Evolutionary conservation across 2,113 vertebrate species (phyloP).

Genomic region (Stictonetta naevosa): DNA sequence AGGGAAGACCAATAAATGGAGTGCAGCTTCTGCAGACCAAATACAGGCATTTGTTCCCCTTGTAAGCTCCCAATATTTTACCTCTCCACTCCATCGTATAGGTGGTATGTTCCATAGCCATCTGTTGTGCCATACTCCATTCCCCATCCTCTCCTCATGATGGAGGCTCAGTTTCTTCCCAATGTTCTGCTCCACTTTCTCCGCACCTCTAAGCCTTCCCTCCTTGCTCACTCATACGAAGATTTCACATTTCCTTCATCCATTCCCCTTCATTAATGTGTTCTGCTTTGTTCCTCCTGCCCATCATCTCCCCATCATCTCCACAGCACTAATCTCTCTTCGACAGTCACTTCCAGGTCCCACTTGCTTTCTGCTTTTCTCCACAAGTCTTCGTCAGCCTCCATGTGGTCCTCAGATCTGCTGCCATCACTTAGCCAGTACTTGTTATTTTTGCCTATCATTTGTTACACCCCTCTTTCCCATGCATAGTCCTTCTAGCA

Average conservation of each 20-base stretch:
- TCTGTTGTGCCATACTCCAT: not conserved
- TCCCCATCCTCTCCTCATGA: not conserved
- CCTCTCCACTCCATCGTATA: not conserved
- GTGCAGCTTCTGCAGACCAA: not conserved
- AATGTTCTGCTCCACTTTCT: not conserved
- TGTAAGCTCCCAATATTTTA: not conserved
- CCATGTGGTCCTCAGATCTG: not conserved
- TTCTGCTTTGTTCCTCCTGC: not conserved
- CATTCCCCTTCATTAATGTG: not conserved
- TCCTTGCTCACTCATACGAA: not conserved
- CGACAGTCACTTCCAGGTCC: not conserved
- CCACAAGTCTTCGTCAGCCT: not conserved
- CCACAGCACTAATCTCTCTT: not conserved
- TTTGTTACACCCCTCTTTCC: not conserved
- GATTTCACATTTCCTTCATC: not conserved
- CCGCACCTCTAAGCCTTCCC: not conserved
- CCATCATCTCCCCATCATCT: not conserved
- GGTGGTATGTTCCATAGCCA: not conserved
- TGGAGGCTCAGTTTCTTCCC: not conserved
- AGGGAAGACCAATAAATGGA: not conserved
- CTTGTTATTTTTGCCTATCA: not conserved
- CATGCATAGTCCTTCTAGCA: not conserved
- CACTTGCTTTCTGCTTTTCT: not conserved
- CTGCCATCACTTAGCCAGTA: not conserved
- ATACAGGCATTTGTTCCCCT: not conserved